Evolutionary conservation across 1,140 invertebrate genomes (phyloP), one percentile per base, ranked within the genome.

Genomic region (Bilobella aurantiaca): DNA sequence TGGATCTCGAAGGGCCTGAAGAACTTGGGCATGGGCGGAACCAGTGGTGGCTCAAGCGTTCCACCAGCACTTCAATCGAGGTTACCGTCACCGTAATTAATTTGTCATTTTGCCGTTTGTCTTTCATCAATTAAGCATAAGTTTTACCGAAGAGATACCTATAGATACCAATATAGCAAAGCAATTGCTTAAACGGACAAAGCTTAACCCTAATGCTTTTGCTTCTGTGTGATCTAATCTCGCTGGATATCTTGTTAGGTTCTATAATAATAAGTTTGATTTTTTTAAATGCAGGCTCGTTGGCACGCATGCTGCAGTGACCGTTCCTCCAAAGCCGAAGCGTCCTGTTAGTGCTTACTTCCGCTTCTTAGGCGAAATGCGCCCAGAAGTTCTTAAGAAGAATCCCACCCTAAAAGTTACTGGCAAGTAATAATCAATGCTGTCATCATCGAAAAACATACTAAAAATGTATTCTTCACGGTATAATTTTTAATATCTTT

Each of bases 331-430:
- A 1, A 64, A 59, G 32, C 70, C 70, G n/a, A 71, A 71, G 34
- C 63, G 61, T 27, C 70, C 70, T 3, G 32, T 71, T 16, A 62
- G 64, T 1, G 67, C 67, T 0, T 72, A 67, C 30, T 67, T 72
- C 31, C 68, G 70, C 1, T 72, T 59, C 68, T 1, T 65, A 30
- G 29, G 18, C 0, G 27, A 69, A 59, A 49, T 69, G 0, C 34
- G 70, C 28, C 28, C 58, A n/a, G 64, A 69, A 42, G 42, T 64
- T 3, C 5, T 16, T 27, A 72, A 59, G 53, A 23, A 60, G 18
- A 64, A 66, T 37, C 66, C 53, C 16, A 37, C n/a, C 16, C 30
- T 61, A 28, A 65, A 46, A 25, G 12, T 37, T 2, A 66, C 58
- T 25, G 64, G 62, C 66, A 63, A 59, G 16, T 46, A 23, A 21